Conservation (phyloP, 2,797 vertebrate species). For the Falco berigora region DNA sequence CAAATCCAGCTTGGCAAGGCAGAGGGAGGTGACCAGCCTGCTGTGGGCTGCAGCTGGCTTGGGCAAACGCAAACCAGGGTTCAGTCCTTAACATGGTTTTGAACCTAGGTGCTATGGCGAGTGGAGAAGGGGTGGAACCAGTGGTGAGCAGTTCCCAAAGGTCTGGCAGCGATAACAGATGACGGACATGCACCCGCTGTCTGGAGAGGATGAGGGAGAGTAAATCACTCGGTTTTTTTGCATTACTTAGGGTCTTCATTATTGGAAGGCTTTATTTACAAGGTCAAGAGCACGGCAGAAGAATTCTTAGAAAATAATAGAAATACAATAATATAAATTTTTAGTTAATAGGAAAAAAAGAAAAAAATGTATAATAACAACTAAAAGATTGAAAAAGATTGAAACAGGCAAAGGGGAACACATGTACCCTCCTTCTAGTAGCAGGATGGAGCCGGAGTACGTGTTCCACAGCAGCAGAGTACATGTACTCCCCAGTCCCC, state of each 20-base stretch:
- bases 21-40: not conserved
- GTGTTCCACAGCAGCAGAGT: not conserved
- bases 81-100: not conserved
- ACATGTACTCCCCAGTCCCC: too few relatives aligned
- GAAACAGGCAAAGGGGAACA: not conserved
- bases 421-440: not conserved
- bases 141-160: not conserved
- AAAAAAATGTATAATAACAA: not conserved
- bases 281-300: not conserved
- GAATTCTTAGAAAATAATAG: not conserved
- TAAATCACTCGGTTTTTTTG: not conserved
- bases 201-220: not conserved
- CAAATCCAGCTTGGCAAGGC: not conserved
- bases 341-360: not conserved
- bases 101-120: fast-evolving
- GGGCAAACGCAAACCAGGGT: not conserved
- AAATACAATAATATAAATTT: not conserved
- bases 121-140: not conserved
- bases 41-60: not conserved
- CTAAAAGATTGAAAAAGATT: not conserved
- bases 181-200: fast-evolving
- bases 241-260: not conserved
- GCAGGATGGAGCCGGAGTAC: not conserved
- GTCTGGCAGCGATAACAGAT: not conserved
- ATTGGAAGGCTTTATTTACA: not conserved